Base-by-base conservation (phyloP, 2,113 vertebrate species). In the Megaleporinus macrocephalus region DNA sequence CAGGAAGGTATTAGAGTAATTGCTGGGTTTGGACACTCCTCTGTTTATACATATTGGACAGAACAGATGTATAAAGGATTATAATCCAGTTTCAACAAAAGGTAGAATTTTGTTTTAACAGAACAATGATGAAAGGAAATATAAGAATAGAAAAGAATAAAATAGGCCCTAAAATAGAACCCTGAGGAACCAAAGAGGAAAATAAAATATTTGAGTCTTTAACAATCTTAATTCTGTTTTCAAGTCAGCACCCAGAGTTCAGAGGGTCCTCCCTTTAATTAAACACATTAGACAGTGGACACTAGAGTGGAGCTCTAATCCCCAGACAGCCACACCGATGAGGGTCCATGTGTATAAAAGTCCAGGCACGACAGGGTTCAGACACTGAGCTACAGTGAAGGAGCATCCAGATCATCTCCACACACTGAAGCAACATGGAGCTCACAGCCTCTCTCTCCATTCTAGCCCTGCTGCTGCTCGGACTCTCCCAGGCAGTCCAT, bases 381-480 rank as follows among this genome's bases (percentile, higher is more conserved):
- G 15, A 51, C 49, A 51, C 49, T 51, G 49, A 51, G 49, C 49
- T 15, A 51, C 49, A 16, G 49, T 51, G 49, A 51, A 51, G 49
- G 14, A 51, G 49, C 49, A 78, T 79, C 83, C 57, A 53, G 75
- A 76, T 5, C 70, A 76, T 83, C 78, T 83, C 59, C 27, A 81
- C 29, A 81, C 80, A 76, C 82, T 49, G 53, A 79, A 79, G 29
- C 69, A 80, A 82, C 63, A 89, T 89, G 86, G 76, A 82, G 18
- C 76, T 73, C 63, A 87, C 13, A 85, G 65, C 63, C 12, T 74
- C 78, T 57, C 57, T 83, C 57, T 73, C 78, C 47, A 51, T 86
- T 80, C 80, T 84, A 15, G 65, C 49, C 49, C 13, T 70, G 15
- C 47, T 87, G 62, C 63, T 89, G 70, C 11, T 84, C 61, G 84